Evolutionary conservation across 2,888 invertebrate species (phyloP), one percentile per base, ranked within the genome.

Genomic region (Cephalotes varians): DNA sequence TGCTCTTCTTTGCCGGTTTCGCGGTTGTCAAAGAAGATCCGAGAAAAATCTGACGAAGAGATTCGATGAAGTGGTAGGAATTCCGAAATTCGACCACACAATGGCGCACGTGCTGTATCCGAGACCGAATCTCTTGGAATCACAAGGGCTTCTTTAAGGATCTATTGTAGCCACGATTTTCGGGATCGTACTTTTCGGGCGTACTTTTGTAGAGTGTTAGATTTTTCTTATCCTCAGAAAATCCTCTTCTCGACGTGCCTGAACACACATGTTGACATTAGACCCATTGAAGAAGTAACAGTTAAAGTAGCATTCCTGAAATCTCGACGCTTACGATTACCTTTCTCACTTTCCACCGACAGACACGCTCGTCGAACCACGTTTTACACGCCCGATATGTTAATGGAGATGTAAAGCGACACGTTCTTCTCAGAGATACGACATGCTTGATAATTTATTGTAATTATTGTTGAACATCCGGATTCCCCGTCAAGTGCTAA

Each of bases 351-450:
- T 28, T n/a, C 2, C 21, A 18, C n/a, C 37, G 9, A 10, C 28
- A 44, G 21, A 18, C 12, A 77, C 40, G 21, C 77, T 31, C 54
- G 64, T 34, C 9, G 49, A 18, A 10, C 9, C 40, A 31, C 49
- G 40, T 69, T 67, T 77, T 77, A 67, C 40, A n/a, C 67, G 44
- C 31, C 4, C 21, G 69, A 77, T 77, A 69, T 34, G 71, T 77
- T 77, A 77, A 77, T 77, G 34, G 71, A 77, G 71, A 77, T 71
- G 56, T 71, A 71, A 71, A 77, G 34, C 18, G 31, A 56, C 56
- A 7, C 21, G 18, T 18, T 34, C 56, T 28, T 6, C 18, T n/a
- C n/a, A 1, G 25, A 31, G 62, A 62, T 47, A 62, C 34, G 34
- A 44, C 40, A n/a, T 21, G 28, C 40, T 21, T 21, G 44, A 34